A percentile compares a stretch with the other conserved stretches of the same genome.
These are phyloP conservation scores for Puntigrus tetrazona DNA, from an alignment of 2,113 vertebrate species.

Conservation along the genomic window DNA sequence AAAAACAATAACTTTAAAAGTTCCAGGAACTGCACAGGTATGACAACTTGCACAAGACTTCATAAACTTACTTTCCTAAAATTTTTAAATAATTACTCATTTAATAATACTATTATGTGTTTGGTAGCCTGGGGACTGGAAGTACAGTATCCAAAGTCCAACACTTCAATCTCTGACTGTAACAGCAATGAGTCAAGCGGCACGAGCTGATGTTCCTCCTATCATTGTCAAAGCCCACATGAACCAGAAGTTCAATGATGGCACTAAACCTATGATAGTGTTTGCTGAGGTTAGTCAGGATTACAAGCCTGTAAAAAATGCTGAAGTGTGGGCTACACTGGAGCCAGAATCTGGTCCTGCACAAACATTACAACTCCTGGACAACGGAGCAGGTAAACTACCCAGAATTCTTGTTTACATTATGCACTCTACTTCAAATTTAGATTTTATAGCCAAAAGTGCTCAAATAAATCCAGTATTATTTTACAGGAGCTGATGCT, in stretches of 20 bases:
- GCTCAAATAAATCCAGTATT: background rate
- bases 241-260: conserved; percentile 56
- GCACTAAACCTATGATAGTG: conserved; percentile 64
- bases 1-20: conserved; percentile 56
- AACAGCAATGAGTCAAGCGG: conserved; percentile 65
- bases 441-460: background rate
- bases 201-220: conserved; percentile 50
- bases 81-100: too few relatives aligned
- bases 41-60: background rate
- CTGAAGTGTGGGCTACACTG: conserved; percentile 67
- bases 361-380: conserved; percentile 62
- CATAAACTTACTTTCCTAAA: background rate
- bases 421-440: background rate
- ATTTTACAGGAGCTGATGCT: conserved; percentile 67
- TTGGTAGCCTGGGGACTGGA: conserved; percentile 70
- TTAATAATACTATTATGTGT: too few relatives aligned
- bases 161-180: conserved; percentile 64
- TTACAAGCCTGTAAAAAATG: too few relatives aligned
- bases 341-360: conserved; percentile 59
- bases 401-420: background rate
- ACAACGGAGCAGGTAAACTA: conserved; percentile 75
- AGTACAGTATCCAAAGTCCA: conserved; percentile 65
- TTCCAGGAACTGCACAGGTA: conserved; percentile 71
- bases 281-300: conserved; percentile 70
- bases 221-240: conserved; percentile 61